Evolutionary conservation across 2,888 invertebrate genomes (phyloP).

Genomic region (Dusona sp.): DNA sequence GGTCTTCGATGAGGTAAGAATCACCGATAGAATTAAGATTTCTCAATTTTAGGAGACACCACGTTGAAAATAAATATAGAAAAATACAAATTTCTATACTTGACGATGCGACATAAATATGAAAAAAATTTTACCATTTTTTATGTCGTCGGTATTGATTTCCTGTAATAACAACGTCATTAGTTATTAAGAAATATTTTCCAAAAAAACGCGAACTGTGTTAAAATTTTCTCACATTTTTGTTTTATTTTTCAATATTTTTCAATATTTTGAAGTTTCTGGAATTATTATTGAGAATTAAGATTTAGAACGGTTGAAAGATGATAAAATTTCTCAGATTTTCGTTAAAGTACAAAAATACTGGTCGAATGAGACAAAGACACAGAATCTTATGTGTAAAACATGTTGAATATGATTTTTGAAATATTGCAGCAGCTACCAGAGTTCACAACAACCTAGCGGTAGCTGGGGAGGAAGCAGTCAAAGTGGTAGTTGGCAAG

Average conservation of each 20-base stretch:
- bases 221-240: too few relatives aligned
- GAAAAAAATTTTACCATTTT: background rate
- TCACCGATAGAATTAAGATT: background rate
- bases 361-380: too few relatives aligned
- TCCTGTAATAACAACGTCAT: too few relatives aligned
- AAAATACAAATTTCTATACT: background rate
- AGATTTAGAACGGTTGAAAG: too few relatives aligned
- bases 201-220: too few relatives aligned
- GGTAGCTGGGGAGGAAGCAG: slow-evolving; percentile 66
- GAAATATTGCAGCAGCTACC: slow-evolving; percentile 72
- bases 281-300: too few relatives aligned
- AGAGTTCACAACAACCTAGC: slow-evolving; percentile 74
- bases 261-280: too few relatives aligned
- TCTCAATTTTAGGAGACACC: background rate
- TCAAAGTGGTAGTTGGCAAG: slow-evolving; percentile 70
- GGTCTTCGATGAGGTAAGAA: slow-evolving; percentile 76
- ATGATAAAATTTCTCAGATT: too few relatives aligned
- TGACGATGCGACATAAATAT: too few relatives aligned
- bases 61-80: background rate
- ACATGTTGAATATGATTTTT: background rate
- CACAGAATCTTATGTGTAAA: background rate
- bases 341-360: too few relatives aligned
- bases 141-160: background rate
- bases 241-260: too few relatives aligned
- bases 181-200: too few relatives aligned